Conservation (phyloP, 2,113 vertebrate genomes). For the Rhadina sibilatrix region DNA sequence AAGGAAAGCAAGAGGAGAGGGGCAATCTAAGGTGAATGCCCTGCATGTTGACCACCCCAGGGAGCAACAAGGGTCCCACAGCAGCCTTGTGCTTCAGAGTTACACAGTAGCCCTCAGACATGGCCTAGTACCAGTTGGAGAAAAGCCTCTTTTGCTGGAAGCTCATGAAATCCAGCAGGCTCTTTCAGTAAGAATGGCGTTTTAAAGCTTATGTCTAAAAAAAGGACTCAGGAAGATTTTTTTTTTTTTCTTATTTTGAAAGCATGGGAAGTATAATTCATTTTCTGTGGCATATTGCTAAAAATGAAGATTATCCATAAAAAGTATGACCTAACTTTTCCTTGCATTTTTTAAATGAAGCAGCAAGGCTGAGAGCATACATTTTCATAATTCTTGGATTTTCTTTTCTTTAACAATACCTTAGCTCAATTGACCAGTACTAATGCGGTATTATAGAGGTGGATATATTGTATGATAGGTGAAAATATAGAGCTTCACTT, state of each 20-base stretch:
- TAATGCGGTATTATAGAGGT: neutral
- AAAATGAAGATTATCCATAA: neutral
- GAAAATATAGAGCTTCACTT: neutral
- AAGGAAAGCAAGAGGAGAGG: neutral
- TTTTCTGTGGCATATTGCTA: neutral
- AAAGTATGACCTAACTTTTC: neutral
- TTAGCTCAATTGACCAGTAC: neutral
- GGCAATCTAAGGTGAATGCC: neutral
- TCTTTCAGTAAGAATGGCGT: neutral
- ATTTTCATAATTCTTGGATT: neutral
- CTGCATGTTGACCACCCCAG: neutral
- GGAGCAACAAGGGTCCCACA: fast-evolving
- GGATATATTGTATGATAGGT: neutral
- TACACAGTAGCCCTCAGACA: neutral
- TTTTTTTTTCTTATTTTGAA: neutral
- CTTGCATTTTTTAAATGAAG: neutral
- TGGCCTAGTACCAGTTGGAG: neutral
- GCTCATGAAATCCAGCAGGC: neutral
- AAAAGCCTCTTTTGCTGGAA: neutral
- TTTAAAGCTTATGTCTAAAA: neutral
- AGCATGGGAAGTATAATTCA: neutral
- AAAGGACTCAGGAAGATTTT: neutral
- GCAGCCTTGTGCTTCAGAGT: neutral
- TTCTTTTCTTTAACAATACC: neutral
- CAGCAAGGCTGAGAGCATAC: neutral